Conservation (phyloP, 1,140 invertebrate species). For the Plutomurus gul region DNA sequence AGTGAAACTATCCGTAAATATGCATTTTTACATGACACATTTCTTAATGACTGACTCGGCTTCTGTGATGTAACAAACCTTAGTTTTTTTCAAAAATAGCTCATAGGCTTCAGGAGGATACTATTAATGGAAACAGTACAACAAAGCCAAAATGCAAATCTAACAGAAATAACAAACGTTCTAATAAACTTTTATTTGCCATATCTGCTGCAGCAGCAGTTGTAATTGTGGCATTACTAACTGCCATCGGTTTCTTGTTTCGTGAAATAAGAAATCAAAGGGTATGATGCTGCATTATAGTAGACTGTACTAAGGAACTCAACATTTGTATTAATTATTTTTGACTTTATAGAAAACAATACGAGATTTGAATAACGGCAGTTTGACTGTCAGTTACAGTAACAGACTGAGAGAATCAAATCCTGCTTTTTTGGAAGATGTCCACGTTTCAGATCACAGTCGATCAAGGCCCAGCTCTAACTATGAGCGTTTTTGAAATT, state of each 20-base stretch:
- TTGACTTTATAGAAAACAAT: not conserved
- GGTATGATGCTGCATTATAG: not conserved
- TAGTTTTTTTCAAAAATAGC: not conserved
- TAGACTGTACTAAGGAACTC: not conserved
- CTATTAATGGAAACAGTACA: not conserved
- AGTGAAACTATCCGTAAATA: not conserved
- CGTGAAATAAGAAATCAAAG: not conserved
- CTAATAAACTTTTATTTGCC: not conserved
- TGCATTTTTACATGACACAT: not conserved
- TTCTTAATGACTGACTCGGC: not conserved
- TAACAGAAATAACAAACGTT: not conserved
- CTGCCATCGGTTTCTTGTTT: not conserved
- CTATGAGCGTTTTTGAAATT: not conserved
- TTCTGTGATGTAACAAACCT: not conserved
- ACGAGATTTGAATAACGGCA: not conserved
- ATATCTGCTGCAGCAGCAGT: not conserved
- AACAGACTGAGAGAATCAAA: not conserved
- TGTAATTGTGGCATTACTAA: not conserved
- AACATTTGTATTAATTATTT: not conserved
- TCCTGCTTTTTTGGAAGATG: slow-evolving; percentile 12
- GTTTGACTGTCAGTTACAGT: not conserved
- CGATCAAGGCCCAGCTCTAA: not conserved
- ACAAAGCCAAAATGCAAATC: not conserved
- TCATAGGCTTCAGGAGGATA: not conserved
- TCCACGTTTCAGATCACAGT: not conserved